These are phyloP conservation scores for Castor canadensis DNA, from an alignment of 2,113 vertebrate genomes.

Conservation along the genomic window DNA sequence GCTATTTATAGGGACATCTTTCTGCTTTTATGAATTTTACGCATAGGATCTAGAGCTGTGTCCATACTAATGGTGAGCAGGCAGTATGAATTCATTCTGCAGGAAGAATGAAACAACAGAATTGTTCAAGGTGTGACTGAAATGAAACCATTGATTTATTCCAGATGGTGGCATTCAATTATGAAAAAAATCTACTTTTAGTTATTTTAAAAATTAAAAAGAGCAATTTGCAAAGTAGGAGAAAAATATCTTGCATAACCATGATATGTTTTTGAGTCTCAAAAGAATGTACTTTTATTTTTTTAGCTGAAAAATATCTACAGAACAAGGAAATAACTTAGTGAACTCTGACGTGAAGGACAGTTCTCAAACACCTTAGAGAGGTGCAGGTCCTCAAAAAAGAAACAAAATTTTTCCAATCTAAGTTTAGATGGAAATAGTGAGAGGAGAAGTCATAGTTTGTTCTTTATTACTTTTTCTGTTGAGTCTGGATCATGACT, in stretches of 20 bases:
- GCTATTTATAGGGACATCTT: not conserved
- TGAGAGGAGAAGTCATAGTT: not conserved
- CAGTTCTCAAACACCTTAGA: too few relatives aligned
- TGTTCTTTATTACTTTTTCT: not conserved
- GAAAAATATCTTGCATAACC: not conserved
- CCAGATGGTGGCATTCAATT: not conserved
- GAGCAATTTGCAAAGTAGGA: not conserved
- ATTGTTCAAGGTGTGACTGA: not conserved
- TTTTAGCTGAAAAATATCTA: not conserved
- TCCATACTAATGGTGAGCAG: accelerated
- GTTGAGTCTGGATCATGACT: not conserved
- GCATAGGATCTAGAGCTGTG: too few relatives aligned
- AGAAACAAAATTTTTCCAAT: not conserved
- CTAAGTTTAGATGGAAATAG: too few relatives aligned
- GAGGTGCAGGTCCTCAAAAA: too few relatives aligned
- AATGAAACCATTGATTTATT: too few relatives aligned
- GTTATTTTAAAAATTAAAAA: not conserved
- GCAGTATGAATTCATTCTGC: accelerated
- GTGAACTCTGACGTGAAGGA: not conserved
- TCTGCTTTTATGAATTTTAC: accelerated
- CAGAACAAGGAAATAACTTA: too few relatives aligned
- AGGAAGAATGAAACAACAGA: not conserved
- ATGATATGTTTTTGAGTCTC: accelerated
- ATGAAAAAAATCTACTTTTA: not conserved
- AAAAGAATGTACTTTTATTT: not conserved